Conservation (phyloP, 2,888 invertebrate species). For the Copidosoma aretas region DNA sequence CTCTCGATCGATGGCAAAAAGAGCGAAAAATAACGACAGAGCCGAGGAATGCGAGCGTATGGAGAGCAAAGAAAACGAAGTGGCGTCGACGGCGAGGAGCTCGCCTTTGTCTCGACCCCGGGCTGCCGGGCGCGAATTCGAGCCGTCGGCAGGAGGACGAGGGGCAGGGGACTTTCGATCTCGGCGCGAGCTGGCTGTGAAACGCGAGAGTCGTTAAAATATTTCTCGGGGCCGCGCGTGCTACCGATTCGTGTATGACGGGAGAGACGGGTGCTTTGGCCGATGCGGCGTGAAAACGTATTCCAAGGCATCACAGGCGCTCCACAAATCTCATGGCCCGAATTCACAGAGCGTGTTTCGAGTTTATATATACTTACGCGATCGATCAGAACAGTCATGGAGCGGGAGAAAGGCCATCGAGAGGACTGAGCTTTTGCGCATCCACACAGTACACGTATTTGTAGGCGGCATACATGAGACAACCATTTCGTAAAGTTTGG, state of each 20-base stretch:
- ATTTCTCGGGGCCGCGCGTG: slow-evolving; percentile 21
- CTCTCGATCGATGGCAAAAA: not conserved
- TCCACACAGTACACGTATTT: not conserved
- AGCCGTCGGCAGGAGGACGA: not conserved
- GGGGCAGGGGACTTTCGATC: slow-evolving; percentile 16
- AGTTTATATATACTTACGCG: too few relatives aligned
- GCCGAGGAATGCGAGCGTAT: not conserved
- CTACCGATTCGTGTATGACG: not conserved
- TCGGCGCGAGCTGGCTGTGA: slow-evolving; percentile 9
- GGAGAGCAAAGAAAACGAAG: not conserved
- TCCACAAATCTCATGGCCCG: too few relatives aligned
- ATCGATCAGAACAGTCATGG: too few relatives aligned
- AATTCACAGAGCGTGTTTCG: too few relatives aligned
- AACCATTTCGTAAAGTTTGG: not conserved
- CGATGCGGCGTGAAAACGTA: not conserved
- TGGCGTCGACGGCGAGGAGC: not conserved
- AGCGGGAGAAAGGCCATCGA: too few relatives aligned
- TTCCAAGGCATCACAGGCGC: not conserved
- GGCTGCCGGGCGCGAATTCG: slow-evolving; percentile 15
- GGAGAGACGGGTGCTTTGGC: not conserved
- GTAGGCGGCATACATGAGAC: not conserved
- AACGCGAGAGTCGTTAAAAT: slow-evolving; percentile 43
- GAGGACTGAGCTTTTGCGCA: too few relatives aligned
- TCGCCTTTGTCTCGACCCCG: slow-evolving; percentile 20
- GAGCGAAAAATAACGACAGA: not conserved